phyloP scores from a whole-genome alignment of 2,888 invertebrate species.

The Tetanocera ferruginea region DNA sequence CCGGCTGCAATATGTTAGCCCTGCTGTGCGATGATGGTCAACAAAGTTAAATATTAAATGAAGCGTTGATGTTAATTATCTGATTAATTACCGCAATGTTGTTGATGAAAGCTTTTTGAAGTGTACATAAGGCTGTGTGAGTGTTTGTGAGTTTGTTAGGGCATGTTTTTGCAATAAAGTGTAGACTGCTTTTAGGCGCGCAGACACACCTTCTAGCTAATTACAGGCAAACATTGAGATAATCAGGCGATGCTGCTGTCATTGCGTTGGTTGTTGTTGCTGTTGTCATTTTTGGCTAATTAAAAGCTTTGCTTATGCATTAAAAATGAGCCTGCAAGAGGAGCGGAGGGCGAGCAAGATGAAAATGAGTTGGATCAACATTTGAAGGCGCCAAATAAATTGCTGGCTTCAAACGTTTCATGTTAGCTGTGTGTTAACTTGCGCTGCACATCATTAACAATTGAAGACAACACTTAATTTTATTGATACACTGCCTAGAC shows the following conservation, averaged over 20 bases:
- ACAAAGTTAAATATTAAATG: slow-evolving; percentile 69
- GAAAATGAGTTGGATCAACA: background rate
- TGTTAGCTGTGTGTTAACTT: slow-evolving; percentile 9
- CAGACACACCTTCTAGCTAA: slow-evolving; percentile 53
- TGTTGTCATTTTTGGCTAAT: slow-evolving; percentile 57
- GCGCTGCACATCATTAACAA: slow-evolving; percentile 7
- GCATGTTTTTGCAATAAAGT: background rate
- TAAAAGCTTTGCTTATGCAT: slow-evolving; percentile 50
- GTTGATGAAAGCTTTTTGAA: slow-evolving; percentile 40
- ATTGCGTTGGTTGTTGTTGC: background rate
- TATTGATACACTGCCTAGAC: slow-evolving; percentile 16
- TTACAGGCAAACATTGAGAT: slow-evolving; percentile 59
- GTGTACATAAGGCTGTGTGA: slow-evolving; percentile 5
- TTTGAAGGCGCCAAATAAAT: background rate
- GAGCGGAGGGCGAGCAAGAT: background rate
- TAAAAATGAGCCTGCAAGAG: no score
- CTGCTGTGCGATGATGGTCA: slow-evolving; percentile 45
- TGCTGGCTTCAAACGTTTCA: background rate
- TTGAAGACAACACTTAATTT: slow-evolving; percentile 31
- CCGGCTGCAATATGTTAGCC: background rate
- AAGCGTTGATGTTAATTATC: slow-evolving; percentile 70
- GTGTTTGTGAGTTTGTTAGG: slow-evolving; percentile 21
- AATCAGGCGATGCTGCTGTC: background rate
- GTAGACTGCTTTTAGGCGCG: slow-evolving; percentile 55
- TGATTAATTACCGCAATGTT: slow-evolving; percentile 68